Base-by-base conservation (phyloP, 2,797 vertebrate genomes). In the Pseudomugil tenellus region DNA sequence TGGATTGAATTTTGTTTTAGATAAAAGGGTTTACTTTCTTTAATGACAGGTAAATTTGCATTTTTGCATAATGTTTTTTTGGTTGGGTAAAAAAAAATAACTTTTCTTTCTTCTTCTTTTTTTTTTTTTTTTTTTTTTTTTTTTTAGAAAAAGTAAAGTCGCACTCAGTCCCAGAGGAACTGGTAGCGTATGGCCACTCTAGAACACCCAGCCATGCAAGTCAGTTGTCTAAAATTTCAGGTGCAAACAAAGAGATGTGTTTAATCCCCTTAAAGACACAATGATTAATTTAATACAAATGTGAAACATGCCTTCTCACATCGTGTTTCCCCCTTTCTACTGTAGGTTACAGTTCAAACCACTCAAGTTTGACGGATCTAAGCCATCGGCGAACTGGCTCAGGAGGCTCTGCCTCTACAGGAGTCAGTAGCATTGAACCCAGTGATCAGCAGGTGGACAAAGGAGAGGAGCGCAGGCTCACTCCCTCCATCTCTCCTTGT, bases 181-280 rank as follows among this genome's bases (percentile, higher is more conserved):
- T 96, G 57, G 86, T 95, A 58, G 91, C 86, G 7, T 95, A 89
- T 58, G 95, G 96, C 73, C 96, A 98, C 92, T 97, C 96, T 19
- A 94, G 97, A 91, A 97, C 95, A 58, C 93, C 96, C 55, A 98
- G 97, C 90, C 91, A 97, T 73, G 94, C 96, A 72, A 98, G 91
- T 70, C 74, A 90, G 93, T 96, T 80, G 93, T 97, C 97, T 39
- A 98, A 96, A 93, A 90, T 97, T 58, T 98, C 97, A 94, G 97
- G 97, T 98, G 94, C 21, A 69, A 60, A 55, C 57, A 72, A 48
- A 43, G 8, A 39, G 0, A 79, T 34, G 49, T 26, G 11, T 37
- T 63, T 26, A 49, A 54, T 60, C 8, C 39, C 6, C 32, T 63
- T 3, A n/a, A 46, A 19, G 14, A 0, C 31, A 66, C 23, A 4